phyloP scores from a whole-genome alignment of 1,140 invertebrate species.

The Trichomalopsis sarcophagae region DNA sequence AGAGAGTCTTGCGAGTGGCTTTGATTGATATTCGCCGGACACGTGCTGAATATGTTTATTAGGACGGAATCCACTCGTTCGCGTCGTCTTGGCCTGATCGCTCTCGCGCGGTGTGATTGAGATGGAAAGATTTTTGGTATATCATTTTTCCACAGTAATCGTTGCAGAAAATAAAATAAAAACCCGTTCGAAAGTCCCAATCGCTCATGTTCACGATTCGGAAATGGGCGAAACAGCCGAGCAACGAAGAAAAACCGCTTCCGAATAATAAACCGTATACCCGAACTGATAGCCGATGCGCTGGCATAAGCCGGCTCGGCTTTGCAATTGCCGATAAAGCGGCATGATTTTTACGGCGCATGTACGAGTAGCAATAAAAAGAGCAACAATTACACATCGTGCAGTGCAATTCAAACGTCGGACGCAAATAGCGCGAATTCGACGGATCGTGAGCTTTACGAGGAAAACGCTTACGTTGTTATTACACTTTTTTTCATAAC shows the following conservation, averaged over 20 bases:
- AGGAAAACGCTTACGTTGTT: too few relatives aligned
- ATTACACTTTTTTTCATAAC: too few relatives aligned
- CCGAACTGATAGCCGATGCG: neutral
- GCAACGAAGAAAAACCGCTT: neutral
- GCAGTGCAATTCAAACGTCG: too few relatives aligned
- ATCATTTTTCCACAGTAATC: too few relatives aligned
- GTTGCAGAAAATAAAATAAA: too few relatives aligned
- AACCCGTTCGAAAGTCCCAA: too few relatives aligned
- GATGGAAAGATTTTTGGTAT: too few relatives aligned
- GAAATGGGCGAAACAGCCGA: neutral
- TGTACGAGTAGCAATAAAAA: neutral
- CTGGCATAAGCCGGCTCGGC: neutral
- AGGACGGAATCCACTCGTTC: neutral
- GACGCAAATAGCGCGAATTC: too few relatives aligned
- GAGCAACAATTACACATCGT: neutral
- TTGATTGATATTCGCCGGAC: constrained; percentile 65
- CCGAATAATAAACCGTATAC: constrained; percentile 20
- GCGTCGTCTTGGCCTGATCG: too few relatives aligned
- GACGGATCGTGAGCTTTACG: too few relatives aligned
- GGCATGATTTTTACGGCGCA: constrained; percentile 42
- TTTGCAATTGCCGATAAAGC: constrained; percentile 43
- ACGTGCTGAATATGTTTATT: neutral
- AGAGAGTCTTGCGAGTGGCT: constrained; percentile 31
- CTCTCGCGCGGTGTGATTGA: too few relatives aligned
- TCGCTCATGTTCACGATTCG: too few relatives aligned